These are phyloP conservation scores for Heliconius congener DNA, from an alignment of 1,140 invertebrate genomes.

Conservation along the genomic window DNA sequence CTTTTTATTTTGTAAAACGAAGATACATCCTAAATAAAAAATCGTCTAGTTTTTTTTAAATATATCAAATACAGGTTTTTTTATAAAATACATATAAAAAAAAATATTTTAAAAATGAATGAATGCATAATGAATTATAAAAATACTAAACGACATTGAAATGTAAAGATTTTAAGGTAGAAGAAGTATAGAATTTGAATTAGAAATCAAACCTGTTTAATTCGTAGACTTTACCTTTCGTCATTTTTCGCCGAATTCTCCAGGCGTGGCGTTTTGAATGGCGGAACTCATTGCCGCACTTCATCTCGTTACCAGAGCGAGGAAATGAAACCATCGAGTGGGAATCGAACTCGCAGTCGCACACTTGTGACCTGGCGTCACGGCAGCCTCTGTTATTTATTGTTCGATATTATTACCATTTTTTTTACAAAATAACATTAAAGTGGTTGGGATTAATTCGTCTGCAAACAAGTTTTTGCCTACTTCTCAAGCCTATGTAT, in stretches of 20 bases:
- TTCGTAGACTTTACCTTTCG: neutral
- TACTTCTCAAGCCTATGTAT: neutral
- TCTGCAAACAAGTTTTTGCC: neutral
- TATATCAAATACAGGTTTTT: neutral
- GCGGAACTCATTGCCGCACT: no score
- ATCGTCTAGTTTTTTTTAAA: neutral
- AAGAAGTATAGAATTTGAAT: neutral
- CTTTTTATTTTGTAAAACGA: no score
- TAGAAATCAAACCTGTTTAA: neutral
- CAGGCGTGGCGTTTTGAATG: no score
- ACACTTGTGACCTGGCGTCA: no score
- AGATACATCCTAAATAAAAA: no score
- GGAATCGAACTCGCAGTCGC: no score
- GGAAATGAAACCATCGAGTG: no score
- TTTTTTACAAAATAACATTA: no score
- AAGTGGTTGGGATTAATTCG: neutral
- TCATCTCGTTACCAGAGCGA: no score
- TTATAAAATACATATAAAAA: neutral
- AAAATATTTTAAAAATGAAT: neutral
- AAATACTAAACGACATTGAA: neutral
- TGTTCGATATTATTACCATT: no score
- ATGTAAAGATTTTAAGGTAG: neutral
- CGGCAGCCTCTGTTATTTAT: no score
- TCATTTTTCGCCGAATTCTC: no score
- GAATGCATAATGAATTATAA: neutral